These are phyloP conservation scores for Cepphus grylle DNA, from an alignment of 2,113 vertebrate genomes.

Conservation along the genomic window DNA sequence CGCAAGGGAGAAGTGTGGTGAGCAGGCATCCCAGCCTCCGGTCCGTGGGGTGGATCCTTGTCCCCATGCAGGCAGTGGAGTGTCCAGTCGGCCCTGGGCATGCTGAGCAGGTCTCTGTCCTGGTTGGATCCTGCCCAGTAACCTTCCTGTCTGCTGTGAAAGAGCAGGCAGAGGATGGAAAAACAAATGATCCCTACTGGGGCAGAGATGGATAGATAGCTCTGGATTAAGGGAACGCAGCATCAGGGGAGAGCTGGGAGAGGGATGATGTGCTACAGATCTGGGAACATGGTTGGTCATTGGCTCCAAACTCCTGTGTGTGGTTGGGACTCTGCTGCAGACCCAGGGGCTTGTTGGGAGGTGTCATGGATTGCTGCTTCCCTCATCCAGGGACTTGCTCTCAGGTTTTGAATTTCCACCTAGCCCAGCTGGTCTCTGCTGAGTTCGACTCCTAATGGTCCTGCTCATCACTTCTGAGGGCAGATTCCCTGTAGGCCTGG, in stretches of 20 bases:
- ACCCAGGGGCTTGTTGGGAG: rapidly evolving
- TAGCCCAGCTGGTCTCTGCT: not conserved
- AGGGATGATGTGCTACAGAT: not conserved
- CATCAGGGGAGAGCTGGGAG: not conserved
- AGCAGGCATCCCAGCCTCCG: not conserved
- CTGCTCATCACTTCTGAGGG: not conserved
- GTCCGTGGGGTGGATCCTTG: not conserved
- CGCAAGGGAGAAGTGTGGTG: rapidly evolving
- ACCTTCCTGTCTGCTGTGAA: not conserved
- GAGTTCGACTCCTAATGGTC: not conserved
- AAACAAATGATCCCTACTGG: not conserved
- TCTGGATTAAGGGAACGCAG: not conserved
- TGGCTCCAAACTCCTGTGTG: not conserved
- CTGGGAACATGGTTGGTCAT: not conserved
- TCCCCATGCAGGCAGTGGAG: not conserved
- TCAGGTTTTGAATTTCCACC: not conserved
- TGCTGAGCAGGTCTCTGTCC: not conserved
- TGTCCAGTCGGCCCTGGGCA: not conserved
- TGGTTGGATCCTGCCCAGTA: not conserved
- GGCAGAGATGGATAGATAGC: not conserved
- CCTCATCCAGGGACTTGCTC: not conserved
- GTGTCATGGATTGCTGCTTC: rapidly evolving
- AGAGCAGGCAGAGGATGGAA: not conserved
- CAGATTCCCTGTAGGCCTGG: rapidly evolving
- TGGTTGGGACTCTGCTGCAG: not conserved